These are phyloP conservation scores for Microctenopoma stevenorrisi DNA, from an alignment of 2,797 vertebrate species.

Conservation along the genomic window DNA sequence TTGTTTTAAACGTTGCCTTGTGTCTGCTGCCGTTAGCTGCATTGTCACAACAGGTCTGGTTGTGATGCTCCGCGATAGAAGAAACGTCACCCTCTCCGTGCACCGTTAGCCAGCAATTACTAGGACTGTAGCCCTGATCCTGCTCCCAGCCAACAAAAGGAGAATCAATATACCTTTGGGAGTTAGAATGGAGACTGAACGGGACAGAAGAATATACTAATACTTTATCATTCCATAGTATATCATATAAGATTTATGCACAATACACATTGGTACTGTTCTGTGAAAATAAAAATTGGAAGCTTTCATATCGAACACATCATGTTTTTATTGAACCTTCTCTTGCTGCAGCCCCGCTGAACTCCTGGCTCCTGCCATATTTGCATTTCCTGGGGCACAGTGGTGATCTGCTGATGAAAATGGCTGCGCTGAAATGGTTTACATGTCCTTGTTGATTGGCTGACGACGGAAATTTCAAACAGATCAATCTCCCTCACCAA, in stretches of 20 bases:
- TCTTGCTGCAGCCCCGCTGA: constrained; percentile 28
- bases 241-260: not conserved
- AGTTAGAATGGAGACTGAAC: constrained; percentile 13
- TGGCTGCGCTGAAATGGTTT: constrained; percentile 52
- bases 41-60: constrained; percentile 41
- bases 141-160: constrained; percentile 33
- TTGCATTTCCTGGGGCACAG: constrained; percentile 28
- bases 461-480: constrained; percentile 59
- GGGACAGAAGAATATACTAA: constrained; percentile 22
- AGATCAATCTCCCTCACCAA: constrained; percentile 42
- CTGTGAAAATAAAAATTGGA: not conserved
- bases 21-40: constrained; percentile 6
- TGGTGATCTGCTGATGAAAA: constrained; percentile 32
- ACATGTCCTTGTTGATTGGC: constrained; percentile 58
- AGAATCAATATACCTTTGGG: constrained; percentile 51
- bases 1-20: constrained; percentile 30
- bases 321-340: constrained; percentile 40
- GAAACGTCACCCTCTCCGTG: constrained; percentile 59
- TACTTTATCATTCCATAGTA: not conserved
- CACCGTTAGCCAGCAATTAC: constrained; percentile 67
- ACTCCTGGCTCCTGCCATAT: constrained; percentile 37
- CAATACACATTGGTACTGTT: not conserved
- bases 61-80: constrained; percentile 35
- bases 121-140: constrained; percentile 35
- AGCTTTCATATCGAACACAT: constrained; percentile 3